Base-by-base conservation (phyloP, 2,113 vertebrate genomes). In the Piprites chloris region DNA sequence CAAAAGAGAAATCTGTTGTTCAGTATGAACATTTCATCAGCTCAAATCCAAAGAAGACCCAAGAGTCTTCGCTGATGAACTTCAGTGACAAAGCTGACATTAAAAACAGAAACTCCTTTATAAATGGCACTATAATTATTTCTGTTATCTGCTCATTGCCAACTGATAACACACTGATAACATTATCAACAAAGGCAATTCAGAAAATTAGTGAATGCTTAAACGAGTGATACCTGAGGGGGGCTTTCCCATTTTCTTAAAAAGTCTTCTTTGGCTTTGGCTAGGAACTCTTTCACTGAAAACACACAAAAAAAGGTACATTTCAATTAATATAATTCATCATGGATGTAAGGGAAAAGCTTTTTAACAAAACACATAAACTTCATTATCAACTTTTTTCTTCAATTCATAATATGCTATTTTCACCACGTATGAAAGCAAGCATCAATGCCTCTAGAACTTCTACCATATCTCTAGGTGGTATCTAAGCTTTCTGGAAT, bases 201-300 rank as follows among this genome's bases (percentile, higher is more conserved):
- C 11, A 69, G 41, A 67, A 96, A 85, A 85, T 42, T 21, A 58
- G 0, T 85, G 56, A 94, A 78, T 80, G 74, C 20, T 85, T 85
- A 55, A 95, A 79, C 46, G 50, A 75, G 72, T 78, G 16, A 98
- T 98, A 99, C 99, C 99, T 99, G 99, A 98, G 99, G 98, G 80
- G 99, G 99, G 97, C 98, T 99, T 98, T 99, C 99, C 99, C 99
- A 99, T 98, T 99, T 99, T 98, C 98, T 98, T 98, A 99, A 98
- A 97, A 99, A 99, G 97, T 99, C 99, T 98, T 99, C 99, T 99
- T 99, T 99, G 98, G 99, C 99, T 99, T 99, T 99, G 97, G 99
- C 99, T 99, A 99, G 98, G 98, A 99, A 99, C 97, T 99, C 99
- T 99, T 99, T 99, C 99, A 99, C 99, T 99, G 97, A 93, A 98